phyloP scores from a whole-genome alignment of 2,888 invertebrate genomes.

The Pyrocoelia pectoralis region DNA sequence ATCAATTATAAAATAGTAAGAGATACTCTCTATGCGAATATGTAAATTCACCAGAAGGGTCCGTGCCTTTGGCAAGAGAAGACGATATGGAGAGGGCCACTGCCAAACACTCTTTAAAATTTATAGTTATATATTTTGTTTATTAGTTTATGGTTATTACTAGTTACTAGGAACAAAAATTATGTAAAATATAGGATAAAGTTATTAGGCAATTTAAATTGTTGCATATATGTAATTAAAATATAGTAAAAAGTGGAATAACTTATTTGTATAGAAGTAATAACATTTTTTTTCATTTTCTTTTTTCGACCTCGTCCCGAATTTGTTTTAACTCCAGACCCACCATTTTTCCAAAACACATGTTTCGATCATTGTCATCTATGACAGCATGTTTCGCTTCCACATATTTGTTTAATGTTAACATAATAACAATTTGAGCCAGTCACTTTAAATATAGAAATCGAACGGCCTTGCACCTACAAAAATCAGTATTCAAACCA shows the following conservation, averaged over 20 bases:
- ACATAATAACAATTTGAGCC: not conserved
- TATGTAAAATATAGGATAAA: not conserved
- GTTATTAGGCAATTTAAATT: not conserved
- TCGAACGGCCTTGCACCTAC: too few species aligned
- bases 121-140: not conserved
- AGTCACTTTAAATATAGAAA: too few species aligned
- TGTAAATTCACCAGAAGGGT: constrained; percentile 2
- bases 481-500: too few species aligned
- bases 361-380: not conserved
- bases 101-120: not conserved
- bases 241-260: not conserved
- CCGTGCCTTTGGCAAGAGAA: constrained; percentile 5
- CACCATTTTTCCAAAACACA: not conserved
- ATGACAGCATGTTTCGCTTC: not conserved
- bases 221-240: not conserved
- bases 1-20: not conserved
- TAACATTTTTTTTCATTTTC: not conserved
- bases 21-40: not conserved
- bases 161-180: too few species aligned
- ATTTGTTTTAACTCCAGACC: not conserved
- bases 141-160: too few species aligned
- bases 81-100: not conserved
- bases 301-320: not conserved
- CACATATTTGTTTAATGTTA: not conserved
- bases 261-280: not conserved